These are phyloP conservation scores for Electrona antarctica DNA, from an alignment of 2,113 vertebrate species.

Conservation along the genomic window DNA sequence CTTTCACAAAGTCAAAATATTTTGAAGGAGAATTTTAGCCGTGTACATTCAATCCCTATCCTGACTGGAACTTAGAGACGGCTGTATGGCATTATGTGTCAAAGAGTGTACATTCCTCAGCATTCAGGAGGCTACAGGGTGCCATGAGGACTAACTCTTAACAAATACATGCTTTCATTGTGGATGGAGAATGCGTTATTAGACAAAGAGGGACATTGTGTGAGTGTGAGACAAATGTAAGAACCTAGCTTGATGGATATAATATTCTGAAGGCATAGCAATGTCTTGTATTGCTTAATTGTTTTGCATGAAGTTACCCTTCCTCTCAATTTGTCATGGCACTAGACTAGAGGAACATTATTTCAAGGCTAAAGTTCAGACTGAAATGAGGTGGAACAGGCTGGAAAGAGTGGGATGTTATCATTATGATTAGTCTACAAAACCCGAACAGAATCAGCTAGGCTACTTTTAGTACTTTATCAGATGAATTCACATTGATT, in stretches of 20 bases:
- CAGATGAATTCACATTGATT: neutral
- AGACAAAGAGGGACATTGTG: neutral
- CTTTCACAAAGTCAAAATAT: neutral
- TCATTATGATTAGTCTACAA: neutral
- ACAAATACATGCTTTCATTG: slow-evolving; percentile 1
- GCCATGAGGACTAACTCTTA: neutral
- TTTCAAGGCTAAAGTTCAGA: neutral
- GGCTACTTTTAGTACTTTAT: neutral
- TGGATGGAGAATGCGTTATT: slow-evolving; percentile 1
- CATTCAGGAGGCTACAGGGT: neutral
- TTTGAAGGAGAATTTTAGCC: neutral
- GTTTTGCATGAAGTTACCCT: neutral
- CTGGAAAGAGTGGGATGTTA: neutral
- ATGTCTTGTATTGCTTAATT: neutral
- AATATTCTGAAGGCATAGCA: too few species aligned
- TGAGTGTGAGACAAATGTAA: neutral
- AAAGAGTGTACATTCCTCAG: slow-evolving; percentile 31
- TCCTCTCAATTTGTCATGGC: neutral
- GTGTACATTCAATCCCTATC: neutral
- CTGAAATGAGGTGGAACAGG: slow-evolving; percentile 1
- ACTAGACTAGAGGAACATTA: neutral
- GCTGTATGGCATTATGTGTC: slow-evolving; percentile 1
- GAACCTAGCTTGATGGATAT: neutral
- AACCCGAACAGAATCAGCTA: neutral
- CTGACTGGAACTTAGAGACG: neutral